Conservation (phyloP, 2,888 invertebrate species). For the Orthosia cruda region DNA sequence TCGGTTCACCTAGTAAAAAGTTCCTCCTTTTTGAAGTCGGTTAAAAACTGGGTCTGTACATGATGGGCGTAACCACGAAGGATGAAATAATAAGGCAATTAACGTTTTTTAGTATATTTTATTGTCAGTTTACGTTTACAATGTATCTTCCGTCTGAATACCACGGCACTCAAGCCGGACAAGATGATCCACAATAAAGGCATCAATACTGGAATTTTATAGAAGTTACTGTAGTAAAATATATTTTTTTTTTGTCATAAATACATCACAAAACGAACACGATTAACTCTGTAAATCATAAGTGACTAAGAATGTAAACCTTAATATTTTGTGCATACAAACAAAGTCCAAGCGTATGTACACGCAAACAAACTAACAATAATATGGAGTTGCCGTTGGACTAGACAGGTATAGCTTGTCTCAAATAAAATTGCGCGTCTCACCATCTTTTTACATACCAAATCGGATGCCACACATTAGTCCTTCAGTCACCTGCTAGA, state of each 20-base stretch:
- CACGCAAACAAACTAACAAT: constrained; percentile 65
- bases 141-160: constrained; percentile 53
- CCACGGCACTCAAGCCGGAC: constrained; percentile 23
- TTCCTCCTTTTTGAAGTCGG: too few species aligned
- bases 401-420: constrained; percentile 73
- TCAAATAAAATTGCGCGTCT: constrained; percentile 16
- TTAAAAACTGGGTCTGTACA: too few species aligned
- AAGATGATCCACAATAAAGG: constrained; percentile 58
- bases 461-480: neutral
- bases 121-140: constrained; percentile 75
- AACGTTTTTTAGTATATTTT: constrained; percentile 73
- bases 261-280: constrained; percentile 67
- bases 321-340: constrained; percentile 71
- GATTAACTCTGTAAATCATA: constrained; percentile 61
- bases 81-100: constrained; percentile 44
- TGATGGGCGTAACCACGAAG: neutral
- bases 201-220: constrained; percentile 64
- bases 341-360: constrained; percentile 56
- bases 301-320: constrained; percentile 63
- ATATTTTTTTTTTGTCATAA: constrained; percentile 66
- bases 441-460: neutral
- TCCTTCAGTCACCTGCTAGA: neutral
- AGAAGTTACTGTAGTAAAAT: constrained; percentile 58
- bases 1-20: too few species aligned
- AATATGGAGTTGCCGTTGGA: constrained; percentile 79